Evolutionary conservation across 2,797 vertebrate genomes (phyloP).

Genomic region (Leptatherina wallacei): DNA sequence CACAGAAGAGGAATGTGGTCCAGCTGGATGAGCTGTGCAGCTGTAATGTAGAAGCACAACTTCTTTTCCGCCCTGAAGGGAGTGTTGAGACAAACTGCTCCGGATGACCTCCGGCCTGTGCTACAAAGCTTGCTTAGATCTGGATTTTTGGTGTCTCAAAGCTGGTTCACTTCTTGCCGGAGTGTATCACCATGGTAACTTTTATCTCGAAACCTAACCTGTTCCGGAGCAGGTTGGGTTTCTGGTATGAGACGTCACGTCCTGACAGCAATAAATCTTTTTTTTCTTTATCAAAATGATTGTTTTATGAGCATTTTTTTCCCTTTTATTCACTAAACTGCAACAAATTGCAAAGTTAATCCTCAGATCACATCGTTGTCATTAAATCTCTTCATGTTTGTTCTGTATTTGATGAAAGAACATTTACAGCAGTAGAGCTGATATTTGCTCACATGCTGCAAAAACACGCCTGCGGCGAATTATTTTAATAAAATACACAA

Average conservation of each 20-base stretch:
- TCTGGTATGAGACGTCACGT: background rate
- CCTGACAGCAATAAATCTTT: background rate
- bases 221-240: background rate
- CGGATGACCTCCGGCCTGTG: conserved; percentile 1
- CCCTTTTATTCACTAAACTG: no score
- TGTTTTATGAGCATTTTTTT: background rate
- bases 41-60: conserved; percentile 14
- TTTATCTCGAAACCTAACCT: background rate
- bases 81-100: background rate
- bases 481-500: background rate
- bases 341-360: no score
- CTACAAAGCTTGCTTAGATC: background rate
- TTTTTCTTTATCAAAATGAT: background rate
- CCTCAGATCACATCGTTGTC: no score
- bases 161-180: background rate
- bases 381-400: no score
- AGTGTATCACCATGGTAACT: background rate
- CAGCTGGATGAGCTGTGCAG: conserved; percentile 29
- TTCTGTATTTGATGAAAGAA: no score
- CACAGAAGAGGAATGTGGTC: conserved; percentile 63
- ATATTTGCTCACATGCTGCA: no score
- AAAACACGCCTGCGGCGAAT: background rate
- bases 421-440: no score
- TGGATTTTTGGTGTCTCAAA: background rate
- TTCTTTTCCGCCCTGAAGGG: background rate